Evolutionary conservation across 1,140 invertebrate species (phyloP).

Genomic region (Drosophila neocordata): DNA sequence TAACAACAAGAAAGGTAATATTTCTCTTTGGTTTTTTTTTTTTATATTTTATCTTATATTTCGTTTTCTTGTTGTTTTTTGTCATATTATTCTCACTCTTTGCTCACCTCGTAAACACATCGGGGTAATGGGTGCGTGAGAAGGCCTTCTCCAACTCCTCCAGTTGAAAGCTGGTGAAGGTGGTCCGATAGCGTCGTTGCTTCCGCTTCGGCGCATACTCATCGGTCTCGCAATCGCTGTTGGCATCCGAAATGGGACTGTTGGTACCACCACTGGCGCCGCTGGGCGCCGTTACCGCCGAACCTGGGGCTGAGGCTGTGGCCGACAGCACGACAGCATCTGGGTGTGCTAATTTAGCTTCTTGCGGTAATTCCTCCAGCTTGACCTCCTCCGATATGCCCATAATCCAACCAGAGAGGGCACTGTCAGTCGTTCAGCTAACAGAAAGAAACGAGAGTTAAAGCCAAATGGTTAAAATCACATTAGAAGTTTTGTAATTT

Average conservation of each 20-base stretch:
- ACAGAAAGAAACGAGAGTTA: neutral
- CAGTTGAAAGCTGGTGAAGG: constrained; percentile 97
- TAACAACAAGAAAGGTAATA: neutral
- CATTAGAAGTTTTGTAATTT: constrained; percentile 78
- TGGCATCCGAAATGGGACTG: constrained; percentile 86
- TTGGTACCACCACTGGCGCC: constrained; percentile 82
- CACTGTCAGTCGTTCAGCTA: constrained; percentile 19
- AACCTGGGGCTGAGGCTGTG: constrained; percentile 56
- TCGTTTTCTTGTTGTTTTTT: constrained; percentile 18
- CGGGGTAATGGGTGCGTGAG: constrained; percentile 98
- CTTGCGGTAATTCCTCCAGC: constrained; percentile 85
- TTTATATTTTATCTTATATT: constrained; percentile 43
- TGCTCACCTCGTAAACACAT: constrained; percentile 96
- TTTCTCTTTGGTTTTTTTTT: constrained; percentile 16
- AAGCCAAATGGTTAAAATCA: constrained; percentile 53
- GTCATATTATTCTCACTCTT: constrained; percentile 52
- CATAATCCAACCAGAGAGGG: constrained; percentile 83
- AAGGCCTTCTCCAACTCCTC: constrained; percentile 99
- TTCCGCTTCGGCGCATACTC: constrained; percentile 95
- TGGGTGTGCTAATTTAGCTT: constrained; percentile 83
- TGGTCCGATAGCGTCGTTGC: constrained; percentile 95
- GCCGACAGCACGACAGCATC: constrained; percentile 66
- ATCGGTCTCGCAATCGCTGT: constrained; percentile 90
- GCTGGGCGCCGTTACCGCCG: constrained; percentile 66
- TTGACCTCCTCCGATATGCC: constrained; percentile 85